These are phyloP conservation scores for Pteromalus puparum DNA, from an alignment of 1,140 invertebrate genomes.

Conservation along the genomic window DNA sequence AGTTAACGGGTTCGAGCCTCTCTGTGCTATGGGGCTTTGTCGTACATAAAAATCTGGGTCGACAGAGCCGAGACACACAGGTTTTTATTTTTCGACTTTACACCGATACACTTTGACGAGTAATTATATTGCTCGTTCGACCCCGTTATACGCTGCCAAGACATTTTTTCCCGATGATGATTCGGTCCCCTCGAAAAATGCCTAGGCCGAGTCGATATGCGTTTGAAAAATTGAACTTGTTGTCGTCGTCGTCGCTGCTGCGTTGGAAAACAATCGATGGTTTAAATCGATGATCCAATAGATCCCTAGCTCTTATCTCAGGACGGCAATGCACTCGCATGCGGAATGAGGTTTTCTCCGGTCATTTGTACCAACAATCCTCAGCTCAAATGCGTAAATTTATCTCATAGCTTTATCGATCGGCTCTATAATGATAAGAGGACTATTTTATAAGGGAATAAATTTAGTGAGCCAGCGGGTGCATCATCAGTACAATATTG, in stretches of 20 bases:
- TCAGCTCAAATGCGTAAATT: neutral
- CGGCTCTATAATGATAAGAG: constrained; percentile 2
- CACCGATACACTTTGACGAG: constrained; percentile 38
- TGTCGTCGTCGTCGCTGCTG: too few relatives aligned
- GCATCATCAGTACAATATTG: neutral
- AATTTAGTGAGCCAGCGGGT: neutral
- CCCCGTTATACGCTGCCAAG: neutral
- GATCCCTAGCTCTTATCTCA: neutral
- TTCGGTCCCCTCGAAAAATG: neutral
- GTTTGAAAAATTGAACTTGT: neutral
- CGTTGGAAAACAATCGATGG: neutral
- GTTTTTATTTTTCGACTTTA: constrained; percentile 26
- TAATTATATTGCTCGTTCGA: constrained; percentile 25
- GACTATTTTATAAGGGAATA: constrained; percentile 13
- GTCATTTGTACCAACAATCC: neutral
- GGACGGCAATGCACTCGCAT: neutral
- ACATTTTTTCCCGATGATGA: neutral
- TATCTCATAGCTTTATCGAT: constrained; percentile 5
- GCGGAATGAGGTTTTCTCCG: neutral
- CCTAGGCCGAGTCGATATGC: neutral
- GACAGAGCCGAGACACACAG: neutral
- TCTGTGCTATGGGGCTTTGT: constrained; percentile 20
- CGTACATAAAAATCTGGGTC: constrained; percentile 40
- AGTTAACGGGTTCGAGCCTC: constrained; percentile 28
- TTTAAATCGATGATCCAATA: neutral